These are phyloP conservation scores for Harpalus rufipes DNA, from an alignment of 2,888 invertebrate genomes.

Conservation along the genomic window DNA sequence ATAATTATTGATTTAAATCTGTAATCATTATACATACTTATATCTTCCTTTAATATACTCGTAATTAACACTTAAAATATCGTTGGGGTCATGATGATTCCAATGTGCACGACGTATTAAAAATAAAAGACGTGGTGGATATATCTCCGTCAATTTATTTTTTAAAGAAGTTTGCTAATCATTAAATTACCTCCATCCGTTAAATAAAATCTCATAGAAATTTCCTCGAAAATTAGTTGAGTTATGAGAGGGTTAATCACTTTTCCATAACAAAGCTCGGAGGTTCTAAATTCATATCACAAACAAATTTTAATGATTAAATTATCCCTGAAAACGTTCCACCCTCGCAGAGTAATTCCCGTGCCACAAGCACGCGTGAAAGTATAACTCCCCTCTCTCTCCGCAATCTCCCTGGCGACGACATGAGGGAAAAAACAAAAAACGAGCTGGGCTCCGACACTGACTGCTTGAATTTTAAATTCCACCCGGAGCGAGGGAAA, in stretches of 20 bases:
- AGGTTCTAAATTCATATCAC: constrained; percentile 24
- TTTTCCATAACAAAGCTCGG: constrained; percentile 10
- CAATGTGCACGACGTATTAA: no score
- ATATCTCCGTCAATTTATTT: neutral
- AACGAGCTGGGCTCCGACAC: constrained; percentile 42
- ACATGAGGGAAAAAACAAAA: constrained; percentile 49
- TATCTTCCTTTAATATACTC: no score
- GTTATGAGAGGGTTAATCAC: constrained; percentile 2
- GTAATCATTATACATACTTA: no score
- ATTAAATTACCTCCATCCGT: neutral
- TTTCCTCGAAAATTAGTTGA: neutral
- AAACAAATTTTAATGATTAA: constrained; percentile 44
- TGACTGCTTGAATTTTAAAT: constrained; percentile 65
- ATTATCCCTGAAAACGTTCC: constrained; percentile 21
- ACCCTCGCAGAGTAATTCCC: neutral
- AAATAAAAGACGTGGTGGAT: no score
- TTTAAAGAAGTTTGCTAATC: neutral
- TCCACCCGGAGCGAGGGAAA: constrained; percentile 48
- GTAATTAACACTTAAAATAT: no score
- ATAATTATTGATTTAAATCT: no score
- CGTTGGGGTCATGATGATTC: no score
- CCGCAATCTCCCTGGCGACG: neutral
- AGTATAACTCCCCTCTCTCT: neutral
- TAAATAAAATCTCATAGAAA: neutral
- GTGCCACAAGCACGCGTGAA: constrained; percentile 52